Evolutionary conservation across 2,113 vertebrate genomes (phyloP), one percentile per base, ranked within the genome.

Genomic region (Forbesichthys agassizii): DNA sequence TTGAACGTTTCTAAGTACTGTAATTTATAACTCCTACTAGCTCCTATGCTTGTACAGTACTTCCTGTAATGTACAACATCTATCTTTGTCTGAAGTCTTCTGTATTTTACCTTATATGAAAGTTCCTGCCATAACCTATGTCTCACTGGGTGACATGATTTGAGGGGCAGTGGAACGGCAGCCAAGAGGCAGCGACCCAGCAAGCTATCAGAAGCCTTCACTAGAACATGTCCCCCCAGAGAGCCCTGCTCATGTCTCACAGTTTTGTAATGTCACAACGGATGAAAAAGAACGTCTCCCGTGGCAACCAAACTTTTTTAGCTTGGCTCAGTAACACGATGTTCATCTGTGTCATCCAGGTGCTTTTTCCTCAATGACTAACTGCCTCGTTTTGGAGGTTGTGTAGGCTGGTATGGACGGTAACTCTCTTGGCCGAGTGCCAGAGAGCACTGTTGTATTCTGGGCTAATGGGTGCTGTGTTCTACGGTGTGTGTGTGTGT

Each of bases 301-400:
- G 61, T 66, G 83, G 78, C 84, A 59, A 64, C 66, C 66, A 82
- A 86, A 87, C 78, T 88, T 87, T 87, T 75, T 18, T 5, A 14
- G 84, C 77, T 84, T 80, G 78, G 79, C 78, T 82, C 68, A 80
- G 83, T 73, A 80, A 64, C 76, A 57, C 66, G 80, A 74, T 72
- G 84, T 86, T 91, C 83, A 88, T 90, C 88, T 84, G 85, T 82
- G 86, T 90, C 79, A 68, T 85, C 80, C 66, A 84, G 85, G 78
- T 77, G 82, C 79, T 86, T 89, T 87, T 84, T 83, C 79, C 85
- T 88, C 81, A 68, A 27, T 79, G 83, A 90, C 69, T 85, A 88
- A 88, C 77, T 71, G 69, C 69, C 77, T 86, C 64, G 75, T 88
- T 80, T 78, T 73, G 79, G 84, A 87, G 85, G 75, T 79, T 81